Evolutionary conservation across 2,113 vertebrate genomes (phyloP).

Genomic region (human): GRCh38 chr14:69250001-69250500

Average conservation of each 20-base stretch:
- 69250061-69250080: background rate
- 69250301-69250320: background rate
- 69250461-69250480: conserved; percentile 11
- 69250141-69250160: conserved; percentile 14
- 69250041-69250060: background rate
- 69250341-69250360: background rate
- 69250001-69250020: background rate
- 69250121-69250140: conserved; percentile 48
- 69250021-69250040: background rate
- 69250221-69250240: conserved; percentile 27
- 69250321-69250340: background rate
- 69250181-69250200: conserved; percentile 36
- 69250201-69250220: conserved; percentile 48
- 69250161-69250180: conserved; percentile 57
- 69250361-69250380: conserved; percentile 41
- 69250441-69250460: background rate
- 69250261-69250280: background rate
- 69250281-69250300: background rate
- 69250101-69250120: conserved; percentile 37
- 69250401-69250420: conserved; percentile 29
- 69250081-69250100: conserved; percentile 45
- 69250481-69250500: background rate
- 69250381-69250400: background rate
- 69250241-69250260: background rate
- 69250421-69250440: conserved; percentile 41